Evolutionary conservation across 2,113 vertebrate genomes (phyloP), one percentile per base, ranked within the genome.

Genomic region (Lynx canadensis): DNA sequence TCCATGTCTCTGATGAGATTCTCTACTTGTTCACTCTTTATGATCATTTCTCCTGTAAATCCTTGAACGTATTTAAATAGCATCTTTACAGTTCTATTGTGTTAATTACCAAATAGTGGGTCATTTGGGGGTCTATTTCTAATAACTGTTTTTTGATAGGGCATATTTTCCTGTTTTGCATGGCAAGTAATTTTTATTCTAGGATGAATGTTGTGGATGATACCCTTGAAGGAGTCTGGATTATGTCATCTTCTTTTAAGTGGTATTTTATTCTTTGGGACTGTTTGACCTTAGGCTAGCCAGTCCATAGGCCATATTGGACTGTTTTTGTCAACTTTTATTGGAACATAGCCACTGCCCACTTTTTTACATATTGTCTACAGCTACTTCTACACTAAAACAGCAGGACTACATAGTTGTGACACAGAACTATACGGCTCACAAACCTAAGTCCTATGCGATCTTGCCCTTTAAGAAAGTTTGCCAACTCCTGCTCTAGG

Each of bases 41-140:
- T 81, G 36, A 85, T 71, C 41, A 73, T n/a, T 92, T 96, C 93
- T 82, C 60, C 31, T 93, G 78, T 63, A 71, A 74, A 5, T 88
- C 33, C 48, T 88, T 82, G 31, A 91, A 50, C 18, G 73, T 93
- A 87, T 41, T 88, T 94, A 78, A 29, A 78, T 55, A 78, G 25
- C 57, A 90, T 5, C 79, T 91, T 79, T 63, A n/a, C 7, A 55
- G 25, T 57, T 95, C 4, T 84, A 6, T 27, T 80, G 31, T 91
- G n/a, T 91, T 92, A 89, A 69, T 38, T 78, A 85, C 27, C 48
- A 78, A 94, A 71, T 68, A 4, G 52, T 80, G 18, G 33, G 27
- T 50, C 38, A 74, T 83, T 45, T 55, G 6, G 38, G n/a, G 21
- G 11, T 96, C 29, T 48, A 41, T 92, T 80, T 87, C 68, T 76